Conservation (phyloP, 2,888 invertebrate species). For the Apamea monoglypha region DNA sequence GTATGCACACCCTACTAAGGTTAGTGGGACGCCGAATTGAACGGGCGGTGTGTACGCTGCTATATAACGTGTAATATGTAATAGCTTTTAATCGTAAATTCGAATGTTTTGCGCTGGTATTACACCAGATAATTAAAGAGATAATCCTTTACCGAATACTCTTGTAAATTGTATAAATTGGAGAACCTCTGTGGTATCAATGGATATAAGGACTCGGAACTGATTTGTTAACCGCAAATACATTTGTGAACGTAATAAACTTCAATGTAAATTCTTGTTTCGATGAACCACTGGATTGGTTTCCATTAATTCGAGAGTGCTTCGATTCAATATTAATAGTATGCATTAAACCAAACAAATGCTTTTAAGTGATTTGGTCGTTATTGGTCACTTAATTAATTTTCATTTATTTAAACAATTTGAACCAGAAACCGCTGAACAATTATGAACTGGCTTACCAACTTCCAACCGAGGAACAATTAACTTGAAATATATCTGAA, state of each 20-base stretch:
- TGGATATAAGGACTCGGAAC: neutral
- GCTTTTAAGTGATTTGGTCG: neutral
- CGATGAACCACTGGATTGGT: neutral
- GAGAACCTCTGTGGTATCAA: neutral
- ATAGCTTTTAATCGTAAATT: neutral
- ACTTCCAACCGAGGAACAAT: neutral
- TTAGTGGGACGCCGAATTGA: neutral
- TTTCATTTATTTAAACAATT: neutral
- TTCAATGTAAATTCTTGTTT: constrained; percentile 19
- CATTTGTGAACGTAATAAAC: constrained; percentile 2
- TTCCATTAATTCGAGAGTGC: neutral
- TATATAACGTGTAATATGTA: no score
- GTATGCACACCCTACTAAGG: neutral
- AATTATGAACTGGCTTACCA: neutral
- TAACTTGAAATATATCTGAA: neutral
- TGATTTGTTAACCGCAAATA: neutral
- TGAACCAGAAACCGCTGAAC: neutral
- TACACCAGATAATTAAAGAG: neutral
- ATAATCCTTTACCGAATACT: neutral
- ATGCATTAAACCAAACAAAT: neutral
- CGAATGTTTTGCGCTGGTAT: neutral
- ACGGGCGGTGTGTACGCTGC: neutral
- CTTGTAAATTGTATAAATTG: neutral
- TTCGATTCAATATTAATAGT: neutral
- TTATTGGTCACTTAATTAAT: neutral